phyloP scores from a whole-genome alignment of 2,888 invertebrate genomes.

The Polydesmus complanatus region DNA sequence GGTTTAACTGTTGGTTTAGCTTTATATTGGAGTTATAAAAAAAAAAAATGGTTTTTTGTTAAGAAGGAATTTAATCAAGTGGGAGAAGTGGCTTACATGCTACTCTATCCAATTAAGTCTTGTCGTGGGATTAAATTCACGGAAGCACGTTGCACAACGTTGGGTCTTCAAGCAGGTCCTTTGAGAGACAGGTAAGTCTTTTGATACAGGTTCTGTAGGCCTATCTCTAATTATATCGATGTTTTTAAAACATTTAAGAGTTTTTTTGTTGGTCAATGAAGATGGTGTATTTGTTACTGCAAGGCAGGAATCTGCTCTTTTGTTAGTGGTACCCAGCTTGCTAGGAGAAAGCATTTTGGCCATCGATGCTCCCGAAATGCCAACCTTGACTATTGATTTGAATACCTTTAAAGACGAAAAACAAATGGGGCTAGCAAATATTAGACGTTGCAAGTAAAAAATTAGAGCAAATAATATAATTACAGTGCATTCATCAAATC shows the following conservation, averaged over 20 bases:
- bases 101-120: slow-evolving; percentile 3
- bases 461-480: too few relatives aligned
- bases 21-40: too few relatives aligned
- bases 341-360: slow-evolving; percentile 10
- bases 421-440: not conserved
- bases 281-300: slow-evolving; percentile 14
- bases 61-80: not conserved
- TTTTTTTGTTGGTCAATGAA: slow-evolving; percentile 13
- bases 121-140: slow-evolving; percentile 3
- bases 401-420: not conserved
- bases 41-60: too few relatives aligned
- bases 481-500: not conserved
- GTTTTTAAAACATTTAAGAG: slow-evolving; percentile 4
- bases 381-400: slow-evolving; percentile 10
- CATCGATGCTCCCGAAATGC: slow-evolving; percentile 14
- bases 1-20: too few relatives aligned
- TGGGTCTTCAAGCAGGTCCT: not conserved
- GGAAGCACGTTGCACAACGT: slow-evolving; percentile 1
- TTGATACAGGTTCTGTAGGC: too few relatives aligned
- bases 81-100: not conserved
- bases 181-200: slow-evolving; percentile 6
- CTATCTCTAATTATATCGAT: too few relatives aligned
- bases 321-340: slow-evolving; percentile 13
- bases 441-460: not conserved
- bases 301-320: slow-evolving; percentile 13